Conservation (phyloP, 2,797 vertebrate species). For the Rhinella marina region DNA sequence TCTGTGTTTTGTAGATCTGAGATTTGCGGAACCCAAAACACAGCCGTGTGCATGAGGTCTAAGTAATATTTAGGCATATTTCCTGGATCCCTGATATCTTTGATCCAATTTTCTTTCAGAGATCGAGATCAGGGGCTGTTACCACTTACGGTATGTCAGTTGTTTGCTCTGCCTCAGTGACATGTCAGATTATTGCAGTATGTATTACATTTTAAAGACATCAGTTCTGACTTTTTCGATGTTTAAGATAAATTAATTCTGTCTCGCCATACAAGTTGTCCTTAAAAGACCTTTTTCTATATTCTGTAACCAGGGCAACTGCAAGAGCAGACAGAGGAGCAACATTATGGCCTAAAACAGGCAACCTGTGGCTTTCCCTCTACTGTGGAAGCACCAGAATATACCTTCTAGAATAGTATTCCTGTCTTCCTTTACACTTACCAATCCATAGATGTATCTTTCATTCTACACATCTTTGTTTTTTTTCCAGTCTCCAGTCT, state of each 20-base stretch:
- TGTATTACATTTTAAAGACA: neutral
- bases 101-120: neutral
- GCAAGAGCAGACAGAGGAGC: neutral
- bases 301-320: constrained; percentile 18
- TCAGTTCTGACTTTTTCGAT: neutral
- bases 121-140: neutral
- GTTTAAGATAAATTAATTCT: neutral
- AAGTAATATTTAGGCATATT: neutral
- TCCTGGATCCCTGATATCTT: neutral
- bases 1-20: too few relatives aligned
- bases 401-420: neutral
- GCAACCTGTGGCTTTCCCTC: neutral
- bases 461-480: neutral
- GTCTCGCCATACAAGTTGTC: neutral
- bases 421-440: neutral
- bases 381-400: neutral
- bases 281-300: neutral
- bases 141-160: neutral
- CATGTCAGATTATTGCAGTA: neutral
- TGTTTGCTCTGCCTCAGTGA: neutral
- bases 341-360: neutral
- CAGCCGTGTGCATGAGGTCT: too few relatives aligned
- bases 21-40: too few relatives aligned
- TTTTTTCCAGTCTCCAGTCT: neutral
- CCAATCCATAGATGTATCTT: neutral